Base-by-base conservation (phyloP, 1,140 invertebrate genomes). In the Sinella curviseta region DNA sequence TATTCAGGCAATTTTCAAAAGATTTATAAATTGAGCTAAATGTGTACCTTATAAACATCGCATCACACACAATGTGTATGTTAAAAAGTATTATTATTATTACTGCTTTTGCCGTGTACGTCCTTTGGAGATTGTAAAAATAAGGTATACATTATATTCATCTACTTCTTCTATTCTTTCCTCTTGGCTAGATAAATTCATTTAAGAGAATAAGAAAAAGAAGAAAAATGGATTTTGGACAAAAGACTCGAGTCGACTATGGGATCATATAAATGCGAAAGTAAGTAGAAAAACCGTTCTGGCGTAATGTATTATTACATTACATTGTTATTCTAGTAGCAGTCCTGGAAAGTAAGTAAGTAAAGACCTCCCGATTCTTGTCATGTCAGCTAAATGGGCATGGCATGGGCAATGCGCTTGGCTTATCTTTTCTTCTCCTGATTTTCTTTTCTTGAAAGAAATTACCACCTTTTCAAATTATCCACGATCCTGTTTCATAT, bases 11-110 rank as follows among this genome's bases (percentile, higher is more conserved):
- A 48, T 48, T 60, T 30, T 70, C 65, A 70, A 70, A 31, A 33
- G 65, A 70, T 70, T 31, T n/a, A 33, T 70, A 70, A 70, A 70
- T 70, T 70, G 65, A 70, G 65, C 65, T 70, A 70, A 70, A 70
- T 70, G 65, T 70, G 30, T 31, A 31, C 65, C 28, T 30, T 17
- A 70, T 70, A 70, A 70, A 70, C 65, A 70, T 24, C 16, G 24
- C 57, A n/a, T n/a, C n/a, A 8, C 57, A 8, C 57, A 65, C 8
- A 8, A 65, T 4, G 4, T n/a, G 14, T 26, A 26, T 16, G 20
- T 65, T 65, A 26, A 26, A 65, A 14, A 17, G 57, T n/a, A n/a
- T 65, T 65, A 26, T 26, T 65, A n/a, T 65, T 65, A n/a, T 26
- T 65, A 48, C 24, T 65, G 57, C 26, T 65, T 26, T 12, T 65